Base-by-base conservation (phyloP, 2,888 invertebrate genomes). In the Sicus ferrugineus region DNA sequence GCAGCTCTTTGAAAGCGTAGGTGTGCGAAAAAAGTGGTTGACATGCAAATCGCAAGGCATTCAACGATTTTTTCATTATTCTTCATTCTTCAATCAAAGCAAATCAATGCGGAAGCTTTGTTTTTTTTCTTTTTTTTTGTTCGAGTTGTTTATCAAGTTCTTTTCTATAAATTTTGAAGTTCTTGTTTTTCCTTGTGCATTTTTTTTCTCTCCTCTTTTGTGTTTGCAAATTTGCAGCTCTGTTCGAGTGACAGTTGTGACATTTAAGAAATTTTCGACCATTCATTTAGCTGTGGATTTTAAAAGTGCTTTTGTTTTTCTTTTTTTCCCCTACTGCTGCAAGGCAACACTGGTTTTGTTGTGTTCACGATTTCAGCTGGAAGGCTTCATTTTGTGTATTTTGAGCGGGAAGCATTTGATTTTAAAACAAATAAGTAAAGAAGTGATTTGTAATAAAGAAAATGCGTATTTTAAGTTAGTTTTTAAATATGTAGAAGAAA, bases 51-150 rank as follows among this genome's bases (percentile, higher is more conserved):
- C 42, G 54, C 21, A 50, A 48, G 21, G 16, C 30, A 30, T 56
- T 34, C 42, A 61, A 42, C 21, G 30, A 56, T 26, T 42, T 61
- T 21, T 34, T 19, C n/a, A 19, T n/a, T n/a, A n/a, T 38, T 38
- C 61, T 23, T 9, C 38, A 23, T 31, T 34, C 34, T 31, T 34
- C 21, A 82, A 82, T 82, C 83, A 82, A 82, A 82, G 81, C 79
- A 80, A 82, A 82, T 82, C 81, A 82, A 82, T 76, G 73, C 28
- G 28, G 3, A 26, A 26, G 26, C 42, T 26, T 67, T 58, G 31
- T 31, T 54, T 23, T 26, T 19, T 54, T 46, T 46, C n/a, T 9
- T 5, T 3, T 46, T 54, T 4, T 54, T 21, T 56, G 28, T 26
- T n/a, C 21, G 50, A 5, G 48, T 23, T 61, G 56, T n/a, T 26